Evolutionary conservation across 37 sponge, comb jelly and placozoan genomes (phyloP), one percentile per base, ranked within the genome.

Genomic region (Agelas oroides): DNA sequence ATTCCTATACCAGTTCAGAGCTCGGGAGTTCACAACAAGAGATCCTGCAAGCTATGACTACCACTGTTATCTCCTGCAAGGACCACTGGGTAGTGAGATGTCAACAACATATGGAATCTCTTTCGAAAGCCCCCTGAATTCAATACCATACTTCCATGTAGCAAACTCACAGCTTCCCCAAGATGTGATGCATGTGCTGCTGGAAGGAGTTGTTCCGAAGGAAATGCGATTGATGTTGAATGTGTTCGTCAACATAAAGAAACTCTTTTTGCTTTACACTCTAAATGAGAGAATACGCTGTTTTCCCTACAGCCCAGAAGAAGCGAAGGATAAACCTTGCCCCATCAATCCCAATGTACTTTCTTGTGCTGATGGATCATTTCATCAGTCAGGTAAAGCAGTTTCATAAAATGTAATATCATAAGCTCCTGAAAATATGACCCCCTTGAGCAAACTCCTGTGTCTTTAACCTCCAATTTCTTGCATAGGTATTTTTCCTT

Each of bases 141-240:
- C 73, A 1, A 41, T 82, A 40, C 38, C 59, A 5, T 24, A 80
- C 73, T 87, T 88, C 74, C 77, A 81, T 88, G 89, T 88, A 1
- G 69, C 76, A 11, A 60, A 81, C 38, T 1, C 18, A 28, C 75
- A 74, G 56, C 46, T 88, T 24, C 89, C 89, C 23, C 89, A 88
- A 34, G 89, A 81, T 75, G 41, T 88, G 23, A 81, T 80, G 89
- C 89, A 88, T 52, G 24, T 88, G 0, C 70, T 88, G 25, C 39
- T 88, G 6, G 89, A 88, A 71, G 89, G 82, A 30, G 77, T 74
- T 2, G 5, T 74, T 72, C 73, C 65, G 6, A 35, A n/a, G 25
- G 67, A 79, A 35, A 12, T 81, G 1, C 73, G 61, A 32, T 57
- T 78, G 2, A 60, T 88, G 63, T 24, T 88, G 15, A 34, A 18